Evolutionary conservation across 2,888 invertebrate species (phyloP), one percentile per base, ranked within the genome.

Genomic region (Rhingia rostrata): DNA sequence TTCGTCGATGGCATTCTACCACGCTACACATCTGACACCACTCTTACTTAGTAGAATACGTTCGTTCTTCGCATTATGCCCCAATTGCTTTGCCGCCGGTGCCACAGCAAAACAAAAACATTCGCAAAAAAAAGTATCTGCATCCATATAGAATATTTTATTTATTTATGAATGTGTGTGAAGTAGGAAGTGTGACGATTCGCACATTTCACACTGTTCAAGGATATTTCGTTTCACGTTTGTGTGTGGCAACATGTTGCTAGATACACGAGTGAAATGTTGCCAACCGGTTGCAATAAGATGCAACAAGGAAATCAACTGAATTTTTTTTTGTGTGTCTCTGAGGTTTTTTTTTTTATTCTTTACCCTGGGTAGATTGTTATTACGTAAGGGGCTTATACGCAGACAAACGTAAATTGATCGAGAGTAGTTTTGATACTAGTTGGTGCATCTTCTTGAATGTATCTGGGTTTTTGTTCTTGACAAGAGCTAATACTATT

Each of bases 1-100:
- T 49, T 45, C 43, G 30, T 47, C 53, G 51, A 53, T 53, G 58
- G 37, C 58, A 61, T 67, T 61, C 67, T 64, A 75, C 43, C 64
- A 69, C 58, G 72, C 56, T 72, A 45, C 53, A 83, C 78, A 73
- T 78, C 67, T 69, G 83, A 63, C 72, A 78, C 72, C 78, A 73
- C 78, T 73, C 83, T 80, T 80, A 80, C 80, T 80, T 80, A 60
- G 67, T 61, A 67, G 80, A 80, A 67, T 69, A 69, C 47, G 61
- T 54, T 61, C 37, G 66, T 70, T 43, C 51, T 60, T 73, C 45
- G 73, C 77, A 83, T 61, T 56, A 56, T 69, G 63, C 78, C 72
- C 67, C 63, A 49, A 61, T 56, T 41, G 64, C 37, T 49, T 49
- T 30, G 47, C 9, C 22, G 83, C 54, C 51, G 73, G 63, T 78